These are phyloP conservation scores for Trachurus trachurus DNA, from an alignment of 2,797 vertebrate genomes.

Conservation along the genomic window DNA sequence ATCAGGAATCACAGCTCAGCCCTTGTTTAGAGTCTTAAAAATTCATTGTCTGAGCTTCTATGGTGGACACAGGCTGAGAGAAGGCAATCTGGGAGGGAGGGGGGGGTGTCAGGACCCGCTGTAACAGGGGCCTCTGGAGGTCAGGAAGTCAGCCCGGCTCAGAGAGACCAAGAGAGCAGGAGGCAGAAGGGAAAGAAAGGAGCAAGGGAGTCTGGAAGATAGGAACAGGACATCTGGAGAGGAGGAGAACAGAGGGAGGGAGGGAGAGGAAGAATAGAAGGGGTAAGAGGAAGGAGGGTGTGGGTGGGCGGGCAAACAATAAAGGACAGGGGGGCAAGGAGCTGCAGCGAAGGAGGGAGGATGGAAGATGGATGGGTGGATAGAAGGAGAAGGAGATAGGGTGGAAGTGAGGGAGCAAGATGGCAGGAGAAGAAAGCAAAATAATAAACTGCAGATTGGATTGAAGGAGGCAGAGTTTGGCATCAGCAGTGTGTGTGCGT, in stretches of 20 bases:
- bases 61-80: constrained; percentile 40
- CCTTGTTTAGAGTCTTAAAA: constrained; percentile 52
- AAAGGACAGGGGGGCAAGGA: constrained; percentile 75
- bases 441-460: constrained; percentile 78
- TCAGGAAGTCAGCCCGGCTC: constrained; percentile 77
- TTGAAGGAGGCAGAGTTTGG: constrained; percentile 88
- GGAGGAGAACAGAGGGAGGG: constrained; percentile 77
- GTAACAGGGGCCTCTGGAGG: constrained; percentile 75
- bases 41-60: constrained; percentile 59
- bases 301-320: constrained; percentile 71
- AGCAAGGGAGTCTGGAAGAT: constrained; percentile 84
- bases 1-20: constrained; percentile 43
- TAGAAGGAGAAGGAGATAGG: constrained; percentile 77
- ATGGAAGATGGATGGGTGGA: constrained; percentile 66
- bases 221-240: constrained; percentile 85
- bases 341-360: constrained; percentile 55
- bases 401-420: constrained; percentile 71
- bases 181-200: constrained; percentile 78
- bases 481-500: constrained; percentile 84
- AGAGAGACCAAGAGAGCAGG: constrained; percentile 64
- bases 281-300: constrained; percentile 73
- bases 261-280: constrained; percentile 69
- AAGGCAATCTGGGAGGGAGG: constrained; percentile 31
- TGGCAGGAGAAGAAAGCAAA: constrained; percentile 86
- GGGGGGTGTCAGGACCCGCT: constrained; percentile 60